Evolutionary conservation across 2,113 vertebrate species (phyloP), one percentile per base, ranked within the genome.

Genomic region (Buteo buteo): DNA sequence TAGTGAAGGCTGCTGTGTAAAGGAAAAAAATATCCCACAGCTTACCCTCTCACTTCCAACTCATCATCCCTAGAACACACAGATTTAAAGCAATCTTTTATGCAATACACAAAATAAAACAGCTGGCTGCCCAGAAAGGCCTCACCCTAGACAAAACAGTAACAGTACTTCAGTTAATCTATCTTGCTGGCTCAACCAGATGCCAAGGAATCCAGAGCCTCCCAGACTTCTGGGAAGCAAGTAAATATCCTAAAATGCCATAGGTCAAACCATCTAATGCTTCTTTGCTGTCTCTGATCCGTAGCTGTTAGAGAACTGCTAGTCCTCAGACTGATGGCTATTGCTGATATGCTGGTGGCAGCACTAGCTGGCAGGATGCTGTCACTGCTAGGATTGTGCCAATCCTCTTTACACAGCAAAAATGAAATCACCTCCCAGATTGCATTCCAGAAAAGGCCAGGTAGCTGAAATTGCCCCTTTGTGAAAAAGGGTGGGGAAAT

Each of bases 71-170:
- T 40, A 82, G 57, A 87, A 94, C 66, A 95, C 2, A 15, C 17
- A 54, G 66, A 74, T 96, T 81, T 90, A 79, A 96, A 92, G 59
- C 47, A 94, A 84, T 34, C 19, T 91, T 95, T 85, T 82, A 42
- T 87, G 71, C 80, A 93, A 54, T 47, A 80, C 52, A 90, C 71
- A 81, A 86, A 96, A 90, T 91, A 70, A 91, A 95, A 31, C 87
- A 91, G 59, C 78, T 87, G 74, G 70, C 94, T 95, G 84, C 89
- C 85, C 82, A 94, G 77, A 84, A 86, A 94, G 78, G 38, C 91
- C 91, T 95, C 94, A 90, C 84, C 84, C 91, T 95, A 94, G 94
- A 94, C 89, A 97, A 93, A 97, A 95, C 78, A 94, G 67, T 66
- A 93, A 90, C 31, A 89, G 81, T 58, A 54, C 70, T 95, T 95